Base-by-base conservation (phyloP, 2,797 vertebrate species). In the Pipistrellus kuhlii region DNA sequence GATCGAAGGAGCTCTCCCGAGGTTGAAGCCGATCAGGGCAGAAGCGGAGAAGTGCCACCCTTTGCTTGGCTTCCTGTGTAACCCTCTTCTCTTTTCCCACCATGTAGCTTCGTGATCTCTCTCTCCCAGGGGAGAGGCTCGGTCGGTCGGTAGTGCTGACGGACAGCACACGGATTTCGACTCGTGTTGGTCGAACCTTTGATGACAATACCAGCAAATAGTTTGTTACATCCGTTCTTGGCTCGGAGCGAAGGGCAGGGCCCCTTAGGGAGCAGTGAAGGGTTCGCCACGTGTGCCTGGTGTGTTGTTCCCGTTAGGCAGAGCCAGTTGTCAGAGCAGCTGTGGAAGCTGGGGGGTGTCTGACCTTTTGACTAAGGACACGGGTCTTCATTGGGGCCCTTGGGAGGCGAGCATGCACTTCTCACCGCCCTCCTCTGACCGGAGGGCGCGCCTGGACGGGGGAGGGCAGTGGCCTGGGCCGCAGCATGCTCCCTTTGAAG, bases 51-150 rank as follows among this genome's bases (percentile, higher is more conserved):
- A 32, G 62, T 11, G 62, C n/a, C 59, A 6, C 62, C 48, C 59
- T 64, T 66, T 83, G 81, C 81, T 68, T 66, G 94, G 95, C 96
- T 97, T 96, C 96, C 93, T 94, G 93, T 96, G 85, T 97, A 97
- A 97, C 97, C 88, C 93, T 98, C 85, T 98, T 97, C 86, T 98
- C 96, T 98, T 97, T 98, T 98, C 97, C 91, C 97, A 97, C 95
- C 91, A 95, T 97, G 97, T 98, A 97, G 97, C 81, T 13, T 97
- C 92, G 68, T 84, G 96, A 93, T 96, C 93, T 97, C 97, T 97
- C 97, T 97, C 85, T 27, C n/a, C 44, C 97, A 96, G 97, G 97
- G 76, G 44, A 66, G 97, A 97, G 96, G 95, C 97, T 97, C 94
- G 81, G 73, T 97, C 94, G 81, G 73, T 97, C 94, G 75, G 73